Conservation (phyloP, 2,113 vertebrate species). For the Peucedramus taeniatus region DNA sequence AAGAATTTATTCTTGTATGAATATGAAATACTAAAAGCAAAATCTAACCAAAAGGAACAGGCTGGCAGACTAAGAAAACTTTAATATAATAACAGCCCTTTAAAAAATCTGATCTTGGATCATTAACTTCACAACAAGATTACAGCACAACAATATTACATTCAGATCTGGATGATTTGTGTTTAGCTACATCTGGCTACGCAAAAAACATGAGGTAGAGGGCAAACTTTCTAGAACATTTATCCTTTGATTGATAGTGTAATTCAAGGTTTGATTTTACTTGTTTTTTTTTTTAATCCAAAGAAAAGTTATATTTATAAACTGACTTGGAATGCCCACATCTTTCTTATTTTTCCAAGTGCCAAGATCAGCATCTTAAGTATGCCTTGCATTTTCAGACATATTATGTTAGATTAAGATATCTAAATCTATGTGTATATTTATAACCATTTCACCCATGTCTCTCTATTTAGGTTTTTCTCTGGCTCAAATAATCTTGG, state of each 20-base stretch:
- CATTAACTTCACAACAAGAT: constrained; percentile 61
- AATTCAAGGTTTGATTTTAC: not conserved
- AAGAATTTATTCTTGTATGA: constrained; percentile 35
- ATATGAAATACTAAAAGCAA: constrained; percentile 32
- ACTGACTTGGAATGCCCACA: not conserved
- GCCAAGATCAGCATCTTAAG: not conserved
- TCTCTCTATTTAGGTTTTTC: not conserved
- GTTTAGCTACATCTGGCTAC: not conserved
- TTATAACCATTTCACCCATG: not conserved
- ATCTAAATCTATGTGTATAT: not conserved
- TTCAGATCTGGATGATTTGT: constrained; percentile 42
- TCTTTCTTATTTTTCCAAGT: not conserved
- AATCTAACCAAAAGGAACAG: constrained; percentile 68
- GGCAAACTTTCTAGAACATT: not conserved
- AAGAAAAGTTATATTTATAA: constrained; percentile 13
- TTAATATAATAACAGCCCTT: constrained; percentile 47
- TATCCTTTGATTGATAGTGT: not conserved
- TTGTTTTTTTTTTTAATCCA: not conserved
- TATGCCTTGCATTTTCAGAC: not conserved
- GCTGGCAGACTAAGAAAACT: constrained; percentile 36
- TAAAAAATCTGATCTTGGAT: constrained; percentile 54
- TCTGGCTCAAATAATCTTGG: not conserved
- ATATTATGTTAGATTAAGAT: not conserved
- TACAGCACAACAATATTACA: constrained; percentile 54
- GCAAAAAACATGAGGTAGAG: not conserved